Base-by-base conservation (phyloP, 2,888 invertebrate genomes). In the Caenorhabditis sp. region DNA sequence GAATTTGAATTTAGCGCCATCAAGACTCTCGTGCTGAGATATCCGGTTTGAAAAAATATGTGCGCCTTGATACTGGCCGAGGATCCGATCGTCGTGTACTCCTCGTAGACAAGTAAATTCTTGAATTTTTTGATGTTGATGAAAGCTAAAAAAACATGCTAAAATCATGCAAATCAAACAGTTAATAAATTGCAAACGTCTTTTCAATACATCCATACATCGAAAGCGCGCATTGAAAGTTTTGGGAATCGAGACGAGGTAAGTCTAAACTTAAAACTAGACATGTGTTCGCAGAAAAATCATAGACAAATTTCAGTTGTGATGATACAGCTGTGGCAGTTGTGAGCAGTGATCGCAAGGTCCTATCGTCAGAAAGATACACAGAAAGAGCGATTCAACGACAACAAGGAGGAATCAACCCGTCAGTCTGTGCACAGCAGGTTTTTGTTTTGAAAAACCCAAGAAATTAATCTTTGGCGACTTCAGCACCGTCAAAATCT, bases 271-370 rank as follows among this genome's bases (percentile, higher is more conserved):
- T 12, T n/a, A 16, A 41, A 41, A 31, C 7, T 31, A 4, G 16
- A n/a, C 26, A 35, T 16, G n/a, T 28, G 24, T 28, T 22, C 12
- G 22, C 22, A 0, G 56, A 6, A 69, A 41, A 44, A 31, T 22
- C 6, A 59, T 16, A 56, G 92, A 86, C 41, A 47, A 59, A 56
- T 58, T 84, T 70, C 64, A 91, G 91, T 81, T 91, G 91, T 73
- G 91, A 91, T 77, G 91, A 91, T 63, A 90, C 91, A 0, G 89
- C 90, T 0, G 90, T 90, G 14, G 86, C 91, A 2, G 85, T 91
- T 22, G 80, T 91, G 7, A 73, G 66, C 8, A 66, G 69, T 5
- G 73, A 86, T 26, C 41, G 82, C 12, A 59, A 72, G 22, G 73
- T 89, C 41, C 69, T 87, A 12, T 75, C 85, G 0, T 61, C 83